Percentiles rank a stretch among this genome's conserved stretches.
Evolutionary conservation across 2,113 vertebrate species (phyloP).

Genomic region (Spea bombifrons): DNA sequence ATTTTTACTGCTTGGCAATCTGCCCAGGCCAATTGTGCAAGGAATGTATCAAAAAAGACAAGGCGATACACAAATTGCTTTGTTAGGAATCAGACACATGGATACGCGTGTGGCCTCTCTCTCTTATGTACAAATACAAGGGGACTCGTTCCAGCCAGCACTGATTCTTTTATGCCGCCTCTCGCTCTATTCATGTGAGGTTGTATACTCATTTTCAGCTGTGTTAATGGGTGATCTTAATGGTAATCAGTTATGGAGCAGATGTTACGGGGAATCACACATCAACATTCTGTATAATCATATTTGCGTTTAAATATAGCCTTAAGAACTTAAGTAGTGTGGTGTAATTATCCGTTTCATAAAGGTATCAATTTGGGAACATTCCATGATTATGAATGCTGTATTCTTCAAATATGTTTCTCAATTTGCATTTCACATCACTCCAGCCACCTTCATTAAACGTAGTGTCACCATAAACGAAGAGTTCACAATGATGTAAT

Average conservation of each 20-base stretch:
- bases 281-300: neutral
- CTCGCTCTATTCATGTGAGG: neutral
- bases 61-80: no score
- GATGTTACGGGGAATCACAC: neutral
- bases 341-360: neutral
- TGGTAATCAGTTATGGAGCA: neutral
- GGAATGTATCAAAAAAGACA: no score
- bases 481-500: neutral
- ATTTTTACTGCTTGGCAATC: no score
- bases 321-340: constrained; percentile 1
- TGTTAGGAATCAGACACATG: no score
- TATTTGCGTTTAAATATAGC: constrained; percentile 3
- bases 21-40: no score
- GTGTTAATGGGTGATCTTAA: neutral
- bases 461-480: neutral
- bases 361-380: neutral
- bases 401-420: neutral
- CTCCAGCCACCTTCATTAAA: neutral
- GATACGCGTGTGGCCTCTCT: no score
- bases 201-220: neutral
- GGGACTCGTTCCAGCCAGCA: no score
- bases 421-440: neutral
- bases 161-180: no score
- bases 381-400: neutral
- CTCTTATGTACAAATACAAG: no score